Evolutionary conservation across 2,888 invertebrate species (phyloP).

Genomic region (Bombyx huttoni): DNA sequence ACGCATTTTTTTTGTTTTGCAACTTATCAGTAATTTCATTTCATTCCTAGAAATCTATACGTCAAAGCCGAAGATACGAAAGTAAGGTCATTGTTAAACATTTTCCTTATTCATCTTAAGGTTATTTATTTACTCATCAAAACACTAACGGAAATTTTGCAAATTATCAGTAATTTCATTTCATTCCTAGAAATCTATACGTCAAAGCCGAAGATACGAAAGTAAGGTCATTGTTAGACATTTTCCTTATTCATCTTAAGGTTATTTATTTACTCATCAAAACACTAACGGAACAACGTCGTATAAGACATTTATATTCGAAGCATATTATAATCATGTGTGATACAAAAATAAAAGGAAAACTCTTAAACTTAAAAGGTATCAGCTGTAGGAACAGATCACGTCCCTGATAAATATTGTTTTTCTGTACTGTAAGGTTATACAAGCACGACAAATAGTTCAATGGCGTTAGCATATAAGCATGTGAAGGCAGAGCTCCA

Average conservation of each 20-base stretch:
- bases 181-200: background rate
- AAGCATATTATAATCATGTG: too few species aligned
- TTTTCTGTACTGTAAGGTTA: too few species aligned
- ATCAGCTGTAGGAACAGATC: too few species aligned
- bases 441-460: too few species aligned
- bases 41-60: background rate
- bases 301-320: too few species aligned
- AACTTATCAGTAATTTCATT: background rate
- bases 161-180: background rate
- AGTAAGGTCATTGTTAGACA: background rate
- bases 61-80: background rate
- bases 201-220: background rate
- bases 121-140: too few species aligned
- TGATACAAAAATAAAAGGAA: too few species aligned
- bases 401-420: too few species aligned
- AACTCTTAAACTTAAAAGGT: too few species aligned
- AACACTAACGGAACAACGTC: background rate
- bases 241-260: background rate
- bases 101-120: background rate
- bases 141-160: too few species aligned
- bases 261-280: background rate
- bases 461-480: background rate
- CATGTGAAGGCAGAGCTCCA: slow-evolving; percentile 76
- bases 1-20: background rate
- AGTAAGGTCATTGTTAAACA: background rate